Base-by-base conservation (phyloP, 2,797 vertebrate species). In the Siniperca scherzeri region DNA sequence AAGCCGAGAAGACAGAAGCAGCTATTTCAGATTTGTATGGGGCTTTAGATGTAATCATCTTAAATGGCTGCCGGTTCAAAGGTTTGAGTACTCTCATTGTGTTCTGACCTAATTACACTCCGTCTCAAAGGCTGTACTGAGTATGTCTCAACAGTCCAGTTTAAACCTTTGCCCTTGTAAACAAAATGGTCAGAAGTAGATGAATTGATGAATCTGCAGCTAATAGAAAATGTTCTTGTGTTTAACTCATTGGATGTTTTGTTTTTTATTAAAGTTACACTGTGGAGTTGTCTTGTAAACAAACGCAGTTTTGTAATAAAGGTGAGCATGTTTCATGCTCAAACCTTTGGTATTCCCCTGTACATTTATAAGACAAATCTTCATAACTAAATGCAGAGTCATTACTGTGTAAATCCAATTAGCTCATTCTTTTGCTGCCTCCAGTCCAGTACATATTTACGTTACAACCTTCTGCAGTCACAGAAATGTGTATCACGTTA, bases 31-130 rank as follows among this genome's bases (percentile, higher is more conserved):
- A 86, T 83, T 88, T 90, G 80, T 87, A 52, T 71, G 62, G 74
- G 81, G 77, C 65, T 90, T 94, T 81, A 80, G 71, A 86, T 87
- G 70, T 94, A 94, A 95, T 94, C 91, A 91, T 86, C 85, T 94
- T 93, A 93, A 90, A 90, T 69, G 79, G 79, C 73, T 89, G 80
- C 82, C 91, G 71, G 78, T 88, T 90, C 82, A 90, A 93, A 89
- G 84, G 80, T 88, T 90, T 94, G 80, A 93, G 88, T 89, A 83
- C 83, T 81, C 86, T 91, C 80, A 89, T 92, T 94, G 92, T 94
- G 80, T 72, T 90, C 82, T 95, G 91, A 93, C 90, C 90, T 93
- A 91, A 94, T 92, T 94, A 90, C 81, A 61, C 62, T 61, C 60
- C 16, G 40, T 78, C 83, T 81, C 65, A 57, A 56, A 87, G 69